Conservation (phyloP, 2,113 vertebrate species). For the Corydoras sp. region DNA sequence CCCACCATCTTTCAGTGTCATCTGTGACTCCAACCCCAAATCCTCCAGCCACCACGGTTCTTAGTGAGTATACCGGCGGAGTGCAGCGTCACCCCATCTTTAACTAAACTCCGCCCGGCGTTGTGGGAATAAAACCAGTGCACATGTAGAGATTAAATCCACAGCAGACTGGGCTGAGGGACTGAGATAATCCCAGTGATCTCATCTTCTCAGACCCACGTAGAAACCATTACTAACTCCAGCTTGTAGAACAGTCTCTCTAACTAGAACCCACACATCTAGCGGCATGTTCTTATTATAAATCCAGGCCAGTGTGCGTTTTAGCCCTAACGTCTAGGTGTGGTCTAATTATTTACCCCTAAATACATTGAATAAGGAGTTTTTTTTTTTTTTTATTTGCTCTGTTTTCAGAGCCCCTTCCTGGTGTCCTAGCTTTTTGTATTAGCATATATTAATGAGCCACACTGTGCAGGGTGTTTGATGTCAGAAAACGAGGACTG, state of each 20-base stretch:
- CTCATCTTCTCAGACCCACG: slow-evolving; percentile 28
- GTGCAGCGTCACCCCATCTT: slow-evolving; percentile 50
- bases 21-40: slow-evolving; percentile 57
- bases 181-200: slow-evolving; percentile 12
- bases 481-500: slow-evolving; percentile 33
- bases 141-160: slow-evolving; percentile 4
- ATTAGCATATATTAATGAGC: slow-evolving; percentile 33
- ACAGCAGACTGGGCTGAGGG: slow-evolving; percentile 12
- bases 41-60: slow-evolving; percentile 56
- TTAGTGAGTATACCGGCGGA: slow-evolving; percentile 69
- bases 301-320: neutral
- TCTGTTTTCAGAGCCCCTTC: slow-evolving; percentile 25
- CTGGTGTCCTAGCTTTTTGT: slow-evolving; percentile 28
- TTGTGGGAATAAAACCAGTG: neutral
- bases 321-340: neutral
- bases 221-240: slow-evolving; percentile 54
- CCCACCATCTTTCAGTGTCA: slow-evolving; percentile 67
- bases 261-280: slow-evolving; percentile 17
- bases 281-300: slow-evolving; percentile 7
- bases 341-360: slow-evolving; percentile 14
- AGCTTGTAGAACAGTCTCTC: slow-evolving; percentile 30
- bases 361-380: neutral
- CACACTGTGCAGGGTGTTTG: slow-evolving; percentile 36
- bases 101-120: neutral
- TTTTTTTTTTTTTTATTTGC: slow-evolving; percentile 4